Percentiles rank a stretch among this genome's conserved stretches.
phyloP scores from a whole-genome alignment of 2,113 vertebrate genomes.

The Scopus umbretta region DNA sequence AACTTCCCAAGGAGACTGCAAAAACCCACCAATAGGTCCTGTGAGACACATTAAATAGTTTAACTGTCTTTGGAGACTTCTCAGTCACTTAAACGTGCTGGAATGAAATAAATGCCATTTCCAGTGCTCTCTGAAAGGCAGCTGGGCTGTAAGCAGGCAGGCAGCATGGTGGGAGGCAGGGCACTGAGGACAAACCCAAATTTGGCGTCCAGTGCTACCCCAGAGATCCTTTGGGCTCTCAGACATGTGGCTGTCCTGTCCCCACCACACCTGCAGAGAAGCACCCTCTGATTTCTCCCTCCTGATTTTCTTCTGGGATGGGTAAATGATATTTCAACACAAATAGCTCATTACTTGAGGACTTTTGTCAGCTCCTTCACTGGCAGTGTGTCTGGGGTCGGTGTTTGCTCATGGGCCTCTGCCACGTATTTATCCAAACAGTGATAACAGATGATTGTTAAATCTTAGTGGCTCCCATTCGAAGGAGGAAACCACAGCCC shows the following conservation, averaged over 20 bases:
- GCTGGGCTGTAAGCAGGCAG: not conserved
- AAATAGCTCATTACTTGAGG: not conserved
- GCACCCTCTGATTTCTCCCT: not conserved
- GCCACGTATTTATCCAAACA: not conserved
- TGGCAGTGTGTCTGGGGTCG: not conserved
- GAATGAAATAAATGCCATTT: not conserved
- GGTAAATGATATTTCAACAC: not conserved
- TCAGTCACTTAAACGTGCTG: not conserved
- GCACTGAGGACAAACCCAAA: not conserved
- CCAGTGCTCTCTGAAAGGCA: not conserved
- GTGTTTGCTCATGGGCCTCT: not conserved
- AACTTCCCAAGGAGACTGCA: not conserved
- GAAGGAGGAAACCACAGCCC: not conserved
- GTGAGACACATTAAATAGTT: not conserved
- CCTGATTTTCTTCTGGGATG: not conserved
- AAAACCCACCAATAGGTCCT: not conserved
- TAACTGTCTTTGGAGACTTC: not conserved
- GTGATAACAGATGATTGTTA: not conserved
- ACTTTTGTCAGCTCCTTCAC: not conserved
- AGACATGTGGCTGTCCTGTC: not conserved
- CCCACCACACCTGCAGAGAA: not conserved
- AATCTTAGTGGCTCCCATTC: not conserved
- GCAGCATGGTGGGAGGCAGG: not conserved
- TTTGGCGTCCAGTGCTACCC: not conserved
- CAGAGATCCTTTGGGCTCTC: not conserved